phyloP scores from a whole-genome alignment of 2,113 vertebrate genomes.

The Tetrax tetrax region DNA sequence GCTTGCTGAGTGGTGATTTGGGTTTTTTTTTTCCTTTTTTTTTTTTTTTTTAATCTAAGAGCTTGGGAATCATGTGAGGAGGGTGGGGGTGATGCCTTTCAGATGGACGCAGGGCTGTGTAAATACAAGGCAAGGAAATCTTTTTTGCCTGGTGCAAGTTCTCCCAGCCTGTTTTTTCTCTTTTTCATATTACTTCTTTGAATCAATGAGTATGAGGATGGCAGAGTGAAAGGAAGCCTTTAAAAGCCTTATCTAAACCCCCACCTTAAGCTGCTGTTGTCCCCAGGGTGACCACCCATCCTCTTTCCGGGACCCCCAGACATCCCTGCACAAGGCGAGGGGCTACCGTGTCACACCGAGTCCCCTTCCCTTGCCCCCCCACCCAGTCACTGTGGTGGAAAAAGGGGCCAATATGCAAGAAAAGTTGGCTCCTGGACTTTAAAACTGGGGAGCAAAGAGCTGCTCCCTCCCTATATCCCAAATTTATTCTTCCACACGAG shows the following conservation, averaged over 20 bases:
- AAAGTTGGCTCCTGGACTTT: background rate
- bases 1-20: background rate
- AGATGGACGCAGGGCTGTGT: background rate
- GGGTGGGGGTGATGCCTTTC: conserved; percentile 13
- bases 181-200: background rate
- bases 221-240: background rate
- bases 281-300: background rate
- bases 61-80: conserved; percentile 21
- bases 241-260: background rate
- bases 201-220: background rate
- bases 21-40: background rate
- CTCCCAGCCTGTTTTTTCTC: background rate
- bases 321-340: background rate
- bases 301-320: background rate
- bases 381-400: background rate
- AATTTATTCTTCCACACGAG: background rate
- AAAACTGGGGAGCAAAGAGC: background rate
- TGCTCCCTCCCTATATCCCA: background rate
- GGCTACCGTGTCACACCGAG: fast-evolving
- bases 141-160: background rate
- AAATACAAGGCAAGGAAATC: background rate
- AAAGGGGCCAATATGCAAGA: background rate
- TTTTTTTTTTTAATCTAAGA: background rate
- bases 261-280: background rate
- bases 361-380: background rate